Conservation (phyloP, 2,797 vertebrate species). For the Spinibarbus caldwelli region DNA sequence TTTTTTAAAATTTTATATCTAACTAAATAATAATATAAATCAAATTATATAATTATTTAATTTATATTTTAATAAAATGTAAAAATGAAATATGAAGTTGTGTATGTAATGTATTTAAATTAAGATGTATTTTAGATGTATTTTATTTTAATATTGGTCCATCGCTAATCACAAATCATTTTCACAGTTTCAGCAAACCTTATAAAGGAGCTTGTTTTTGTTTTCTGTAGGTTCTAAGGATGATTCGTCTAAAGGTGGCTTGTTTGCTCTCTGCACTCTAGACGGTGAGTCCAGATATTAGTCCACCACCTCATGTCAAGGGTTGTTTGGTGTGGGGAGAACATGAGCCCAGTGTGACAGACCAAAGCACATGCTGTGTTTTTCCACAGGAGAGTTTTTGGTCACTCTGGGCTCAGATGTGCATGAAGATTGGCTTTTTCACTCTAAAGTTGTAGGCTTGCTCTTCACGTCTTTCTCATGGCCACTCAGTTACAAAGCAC, state of each 20-base stretch:
- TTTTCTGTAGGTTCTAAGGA: conserved; percentile 76
- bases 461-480: background rate
- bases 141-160: background rate
- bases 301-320: background rate
- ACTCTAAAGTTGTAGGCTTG: background rate
- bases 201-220: background rate
- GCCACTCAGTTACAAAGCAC: background rate
- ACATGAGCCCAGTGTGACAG: background rate
- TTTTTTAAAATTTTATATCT: background rate
- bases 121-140: background rate
- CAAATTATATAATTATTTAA: background rate
- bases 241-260: conserved; percentile 82
- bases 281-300: conserved; percentile 83
- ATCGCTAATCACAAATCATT: background rate
- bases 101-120: background rate
- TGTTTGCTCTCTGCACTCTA: conserved; percentile 96
- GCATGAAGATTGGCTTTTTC: background rate
- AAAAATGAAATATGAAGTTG: background rate
- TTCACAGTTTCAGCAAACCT: background rate
- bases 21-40: background rate
- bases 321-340: background rate
- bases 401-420: conserved; percentile 32
- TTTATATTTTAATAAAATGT: background rate
- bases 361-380: background rate
- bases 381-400: background rate